phyloP scores from a whole-genome alignment of 2,888 invertebrate genomes.

The Gortyna flavago region DNA sequence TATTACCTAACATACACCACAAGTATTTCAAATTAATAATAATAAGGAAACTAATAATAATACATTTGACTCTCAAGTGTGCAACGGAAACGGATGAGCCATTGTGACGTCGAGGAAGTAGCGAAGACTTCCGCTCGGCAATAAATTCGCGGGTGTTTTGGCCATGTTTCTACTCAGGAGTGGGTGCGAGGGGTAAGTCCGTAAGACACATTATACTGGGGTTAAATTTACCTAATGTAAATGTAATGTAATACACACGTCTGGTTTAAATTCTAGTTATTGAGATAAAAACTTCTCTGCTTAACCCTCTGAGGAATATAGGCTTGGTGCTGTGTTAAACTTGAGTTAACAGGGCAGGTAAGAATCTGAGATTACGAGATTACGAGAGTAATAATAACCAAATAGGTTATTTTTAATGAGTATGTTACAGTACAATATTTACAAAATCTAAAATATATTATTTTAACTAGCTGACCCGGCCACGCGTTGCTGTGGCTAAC shows the following conservation, averaged over 20 bases:
- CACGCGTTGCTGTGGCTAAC: too few relatives aligned
- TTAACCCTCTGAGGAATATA: too few relatives aligned
- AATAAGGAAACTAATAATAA: slow-evolving; percentile 80
- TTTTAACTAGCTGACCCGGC: too few relatives aligned
- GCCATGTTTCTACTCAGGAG: slow-evolving; percentile 71
- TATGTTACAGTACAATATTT: neutral
- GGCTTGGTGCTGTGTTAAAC: neutral
- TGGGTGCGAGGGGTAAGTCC: slow-evolving; percentile 57
- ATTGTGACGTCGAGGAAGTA: slow-evolving; percentile 87
- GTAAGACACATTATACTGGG: slow-evolving; percentile 40
- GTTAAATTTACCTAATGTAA: slow-evolving; percentile 24
- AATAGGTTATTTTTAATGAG: neutral
- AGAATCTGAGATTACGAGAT: too few relatives aligned
- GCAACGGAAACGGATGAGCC: slow-evolving; percentile 85
- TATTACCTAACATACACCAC: neutral
- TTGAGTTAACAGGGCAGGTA: neutral
- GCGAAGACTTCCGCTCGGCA: slow-evolving; percentile 85
- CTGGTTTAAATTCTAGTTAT: neutral
- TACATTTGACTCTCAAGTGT: slow-evolving; percentile 82
- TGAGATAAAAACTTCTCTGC: neutral
- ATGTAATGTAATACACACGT: neutral
- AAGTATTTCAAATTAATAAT: slow-evolving; percentile 36
- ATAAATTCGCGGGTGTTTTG: slow-evolving; percentile 83
- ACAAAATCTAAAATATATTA: too few relatives aligned
- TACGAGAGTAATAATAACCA: neutral